A percentile compares a stretch with the other conserved stretches of the same genome.
These are phyloP conservation scores for Ctenoplectra terminalis DNA, from an alignment of 1,140 invertebrate genomes.

Conservation along the genomic window DNA sequence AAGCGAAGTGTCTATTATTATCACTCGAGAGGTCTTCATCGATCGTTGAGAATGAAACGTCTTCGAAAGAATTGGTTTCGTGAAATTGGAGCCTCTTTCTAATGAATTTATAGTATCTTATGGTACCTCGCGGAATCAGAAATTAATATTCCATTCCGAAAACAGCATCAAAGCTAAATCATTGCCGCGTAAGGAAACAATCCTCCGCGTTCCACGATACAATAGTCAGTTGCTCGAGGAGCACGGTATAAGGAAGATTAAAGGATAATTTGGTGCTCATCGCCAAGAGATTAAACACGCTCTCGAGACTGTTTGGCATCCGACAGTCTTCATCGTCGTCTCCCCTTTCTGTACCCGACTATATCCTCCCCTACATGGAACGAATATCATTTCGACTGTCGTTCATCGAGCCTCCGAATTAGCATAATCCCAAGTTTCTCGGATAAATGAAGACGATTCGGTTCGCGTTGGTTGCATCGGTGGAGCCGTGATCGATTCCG, in stretches of 20 bases:
- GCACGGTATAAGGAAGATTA: constrained; percentile 60
- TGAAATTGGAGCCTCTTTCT: too few relatives aligned
- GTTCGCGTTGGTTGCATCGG: neutral
- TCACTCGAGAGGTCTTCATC: neutral
- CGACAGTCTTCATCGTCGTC: neutral
- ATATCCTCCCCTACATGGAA: neutral
- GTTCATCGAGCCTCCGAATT: constrained; percentile 48
- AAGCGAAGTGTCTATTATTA: neutral
- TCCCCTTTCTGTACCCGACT: neutral
- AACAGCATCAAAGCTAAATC: neutral
- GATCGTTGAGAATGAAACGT: neutral
- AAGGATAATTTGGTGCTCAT: constrained; percentile 64
- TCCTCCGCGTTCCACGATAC: neutral
- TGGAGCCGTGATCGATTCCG: constrained; percentile 8
- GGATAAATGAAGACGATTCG: constrained; percentile 22
- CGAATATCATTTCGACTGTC: constrained; percentile 15
- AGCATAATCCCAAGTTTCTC: constrained; percentile 55
- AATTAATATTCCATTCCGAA: neutral
- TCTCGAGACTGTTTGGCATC: constrained; percentile 31
- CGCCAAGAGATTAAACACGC: constrained; percentile 61
- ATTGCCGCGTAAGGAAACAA: constrained; percentile 18
- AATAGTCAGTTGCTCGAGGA: constrained; percentile 41
- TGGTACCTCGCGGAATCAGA: neutral
- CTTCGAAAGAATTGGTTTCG: too few relatives aligned
- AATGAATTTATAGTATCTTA: too few relatives aligned